Evolutionary conservation across 2,797 vertebrate species (phyloP), one percentile per base, ranked within the genome.

Genomic region (Aulostomus chinensis): DNA sequence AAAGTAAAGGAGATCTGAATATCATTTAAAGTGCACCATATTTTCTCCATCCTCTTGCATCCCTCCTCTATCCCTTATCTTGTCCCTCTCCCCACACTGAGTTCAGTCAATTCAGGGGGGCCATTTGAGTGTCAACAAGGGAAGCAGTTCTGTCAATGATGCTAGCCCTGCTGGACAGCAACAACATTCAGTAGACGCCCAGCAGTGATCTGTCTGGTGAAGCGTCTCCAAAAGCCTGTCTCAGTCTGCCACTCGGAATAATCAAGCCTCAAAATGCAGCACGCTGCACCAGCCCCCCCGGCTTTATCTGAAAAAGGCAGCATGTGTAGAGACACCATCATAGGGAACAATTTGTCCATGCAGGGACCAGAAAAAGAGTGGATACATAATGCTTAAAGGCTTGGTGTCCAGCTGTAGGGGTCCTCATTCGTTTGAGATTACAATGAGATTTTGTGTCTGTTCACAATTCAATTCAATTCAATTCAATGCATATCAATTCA

Each of bases 291-390:
- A 7, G 17, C 37, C 68, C 71, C 63, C 52, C 51, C 48, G 45
- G 47, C 57, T 77, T 83, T 81, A 80, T 85, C 76, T 72, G 60
- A 68, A 69, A n/a, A 73, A 58, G 47, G 64, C 78, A 60, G 72
- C 72, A 22, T 68, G 69, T 67, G 61, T 35, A 49, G 59, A 71
- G 49, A 61, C 45, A 73, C 53, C 13, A 42, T 58, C 0, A 4
- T 13, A 6, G 67, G 18, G 53, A 65, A 81, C 59, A 73, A 58
- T 80, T 72, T 78, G 75, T 73, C 52, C 51, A 73, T 57, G 66
- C 28, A 1, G 25, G 32, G 38, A 32, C 15, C 22, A 62, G 51
- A 54, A 60, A 71, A 60, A 58, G 24, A 53, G 7, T 32, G 54
- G 57, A 41, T 58, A 40, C 35, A 58, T 74, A 56, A 71, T 32